Base-by-base conservation (phyloP, 2,113 vertebrate species). In the Electrona antarctica region DNA sequence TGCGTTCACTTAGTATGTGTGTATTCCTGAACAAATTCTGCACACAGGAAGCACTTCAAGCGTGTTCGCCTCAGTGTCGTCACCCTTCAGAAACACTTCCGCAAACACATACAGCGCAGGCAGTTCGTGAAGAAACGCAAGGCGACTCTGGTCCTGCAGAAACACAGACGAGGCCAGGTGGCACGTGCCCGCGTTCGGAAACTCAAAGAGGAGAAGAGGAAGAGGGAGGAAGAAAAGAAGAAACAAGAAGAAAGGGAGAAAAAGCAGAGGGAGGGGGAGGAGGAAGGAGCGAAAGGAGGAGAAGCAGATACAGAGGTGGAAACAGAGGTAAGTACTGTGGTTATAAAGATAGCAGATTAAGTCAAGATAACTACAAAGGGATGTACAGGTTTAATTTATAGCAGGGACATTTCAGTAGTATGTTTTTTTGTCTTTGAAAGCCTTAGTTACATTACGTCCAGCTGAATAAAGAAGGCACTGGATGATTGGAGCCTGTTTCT, bases 31-130 rank as follows among this genome's bases (percentile, higher is more conserved):
- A 41, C 33, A 41, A 41, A 4, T 55, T 67, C 28, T 14, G 15
- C 74, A 41, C 56, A 28, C 67, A 97, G 96, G 91, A 97, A 95
- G 89, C 89, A 92, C 83, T 97, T 95, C 69, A 94, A 80, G 80
- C 92, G 86, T 10, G 93, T 92, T 14, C 91, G 94, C 46, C 73
- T 86, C 75, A 93, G 93, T 77, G 87, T 94, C 1, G 15, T 96
- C 74, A 89, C 85, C 49, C 95, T 97, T 57, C 96, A 97, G 92
- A 96, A 95, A 88, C 94, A 96, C 85, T 89, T 95, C 57, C 93
- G 96, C 0, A 93, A 85, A 0, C 91, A 95, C 80, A 91, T 95
- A 85, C 94, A 94, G 67, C 90, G 85, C 69, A 86, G 74, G 1
- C 80, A 65, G 6, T 94, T 94, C 49, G 78, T 90, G 14, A 90